These are phyloP conservation scores for Drosophila elegans DNA, from an alignment of 1,140 invertebrate genomes.

Conservation along the genomic window DNA sequence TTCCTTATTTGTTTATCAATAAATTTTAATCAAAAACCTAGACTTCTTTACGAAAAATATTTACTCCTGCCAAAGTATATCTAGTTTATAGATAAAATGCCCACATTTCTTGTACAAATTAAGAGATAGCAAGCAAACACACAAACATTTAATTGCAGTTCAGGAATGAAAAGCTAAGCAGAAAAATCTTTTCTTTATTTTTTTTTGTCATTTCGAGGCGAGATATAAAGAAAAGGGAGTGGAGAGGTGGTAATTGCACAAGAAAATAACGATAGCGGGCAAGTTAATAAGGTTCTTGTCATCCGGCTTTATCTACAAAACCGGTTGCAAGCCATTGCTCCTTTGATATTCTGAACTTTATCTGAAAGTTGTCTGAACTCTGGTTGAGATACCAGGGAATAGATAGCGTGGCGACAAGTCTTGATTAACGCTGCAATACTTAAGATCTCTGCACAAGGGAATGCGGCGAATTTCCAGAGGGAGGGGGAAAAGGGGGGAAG, in stretches of 20 bases:
- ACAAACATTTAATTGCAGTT: conserved; percentile 12
- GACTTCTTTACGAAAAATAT: no score
- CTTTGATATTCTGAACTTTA: conserved; percentile 28
- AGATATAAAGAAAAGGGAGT: conserved; percentile 1
- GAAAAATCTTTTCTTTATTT: neutral
- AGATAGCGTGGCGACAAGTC: conserved; percentile 7
- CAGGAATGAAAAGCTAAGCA: conserved; percentile 30
- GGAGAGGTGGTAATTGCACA: neutral
- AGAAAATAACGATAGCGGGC: conserved; percentile 3
- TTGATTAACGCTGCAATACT: neutral
- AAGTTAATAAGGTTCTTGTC: conserved; percentile 9
- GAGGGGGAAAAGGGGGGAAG: neutral
- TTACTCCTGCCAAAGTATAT: no score
- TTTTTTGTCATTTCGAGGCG: neutral
- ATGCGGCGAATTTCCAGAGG: neutral
- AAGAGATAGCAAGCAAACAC: conserved; percentile 6
- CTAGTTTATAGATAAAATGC: neutral
- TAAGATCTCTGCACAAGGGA: conserved; percentile 8
- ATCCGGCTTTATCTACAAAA: conserved; percentile 17
- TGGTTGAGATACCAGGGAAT: neutral
- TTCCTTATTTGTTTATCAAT: no score
- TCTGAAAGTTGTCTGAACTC: conserved; percentile 34
- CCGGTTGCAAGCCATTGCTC: conserved; percentile 5
- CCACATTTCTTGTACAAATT: neutral
- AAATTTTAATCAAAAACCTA: no score